phyloP scores from a whole-genome alignment of 2,888 invertebrate genomes.

The Xestia ashworthii region DNA sequence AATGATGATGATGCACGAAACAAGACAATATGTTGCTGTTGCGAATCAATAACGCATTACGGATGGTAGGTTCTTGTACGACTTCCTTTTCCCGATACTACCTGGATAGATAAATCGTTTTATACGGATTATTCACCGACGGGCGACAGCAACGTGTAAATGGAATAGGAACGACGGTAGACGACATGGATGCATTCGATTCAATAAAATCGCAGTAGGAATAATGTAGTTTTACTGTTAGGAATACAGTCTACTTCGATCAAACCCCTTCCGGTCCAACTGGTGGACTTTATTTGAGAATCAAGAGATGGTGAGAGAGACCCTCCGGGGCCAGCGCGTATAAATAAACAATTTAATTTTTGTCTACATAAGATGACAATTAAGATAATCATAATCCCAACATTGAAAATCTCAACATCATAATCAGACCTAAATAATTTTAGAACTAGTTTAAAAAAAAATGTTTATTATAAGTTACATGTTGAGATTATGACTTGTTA shows the following conservation, averaged over 20 bases:
- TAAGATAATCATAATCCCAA: too few species aligned
- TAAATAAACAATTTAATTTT: conserved; percentile 8
- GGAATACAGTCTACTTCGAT: background rate
- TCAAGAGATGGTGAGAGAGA: background rate
- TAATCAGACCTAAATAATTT: too few species aligned
- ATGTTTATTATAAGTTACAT: too few species aligned
- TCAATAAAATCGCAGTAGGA: background rate
- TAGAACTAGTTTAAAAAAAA: too few species aligned
- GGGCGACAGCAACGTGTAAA: background rate
- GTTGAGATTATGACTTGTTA: too few species aligned
- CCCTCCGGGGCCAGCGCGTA: background rate
- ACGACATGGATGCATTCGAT: background rate
- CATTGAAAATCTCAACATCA: too few species aligned
- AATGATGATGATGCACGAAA: conserved; percentile 7
- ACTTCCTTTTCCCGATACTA: conserved; percentile 1
- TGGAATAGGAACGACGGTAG: conserved; percentile 1
- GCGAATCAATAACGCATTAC: conserved; percentile 10
- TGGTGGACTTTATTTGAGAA: background rate
- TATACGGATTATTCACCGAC: conserved; percentile 4
- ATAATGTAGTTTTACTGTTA: background rate
- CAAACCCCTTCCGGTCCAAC: background rate
- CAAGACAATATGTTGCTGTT: conserved; percentile 4
- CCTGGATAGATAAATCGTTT: conserved; percentile 3
- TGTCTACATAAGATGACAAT: too few species aligned
- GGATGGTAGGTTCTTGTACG: background rate